Conservation (phyloP, 2,888 invertebrate genomes). For the Polydesmus complanatus region DNA sequence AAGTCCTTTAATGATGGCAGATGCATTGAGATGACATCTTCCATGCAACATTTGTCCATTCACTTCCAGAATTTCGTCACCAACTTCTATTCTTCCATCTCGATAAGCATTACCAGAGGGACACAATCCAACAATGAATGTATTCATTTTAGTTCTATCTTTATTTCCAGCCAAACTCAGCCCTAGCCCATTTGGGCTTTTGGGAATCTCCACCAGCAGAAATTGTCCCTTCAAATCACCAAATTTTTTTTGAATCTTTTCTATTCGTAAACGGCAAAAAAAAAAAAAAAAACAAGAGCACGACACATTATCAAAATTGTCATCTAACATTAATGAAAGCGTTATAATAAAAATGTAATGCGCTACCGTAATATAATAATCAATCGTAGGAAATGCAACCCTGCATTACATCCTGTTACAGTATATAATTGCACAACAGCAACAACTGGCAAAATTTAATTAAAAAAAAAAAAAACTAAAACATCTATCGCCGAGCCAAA, state of each 20-base stretch:
- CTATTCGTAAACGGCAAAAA: conserved; percentile 47
- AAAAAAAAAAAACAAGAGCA: neutral
- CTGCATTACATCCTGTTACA: neutral
- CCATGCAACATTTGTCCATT: conserved; percentile 89
- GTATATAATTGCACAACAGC: neutral
- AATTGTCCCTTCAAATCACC: conserved; percentile 52
- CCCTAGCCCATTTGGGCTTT: conserved; percentile 64
- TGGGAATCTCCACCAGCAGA: conserved; percentile 59
- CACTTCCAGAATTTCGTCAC: conserved; percentile 91
- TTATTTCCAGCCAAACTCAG: conserved; percentile 86
- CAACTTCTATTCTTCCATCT: conserved; percentile 62
- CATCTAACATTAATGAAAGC: no score
- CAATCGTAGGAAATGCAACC: no score
- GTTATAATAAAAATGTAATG: no score
- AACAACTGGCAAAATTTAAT: neutral
- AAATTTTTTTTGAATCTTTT: conserved; percentile 87
- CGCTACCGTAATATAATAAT: no score
- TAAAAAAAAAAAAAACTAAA: no score
- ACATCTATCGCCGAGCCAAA: no score
- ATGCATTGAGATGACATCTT: conserved; percentile 89
- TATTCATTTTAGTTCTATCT: conserved; percentile 87
- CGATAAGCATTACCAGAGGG: conserved; percentile 67
- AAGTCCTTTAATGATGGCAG: conserved; percentile 84
- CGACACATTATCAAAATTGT: neutral
- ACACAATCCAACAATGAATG: conserved; percentile 89